These are phyloP conservation scores for Pollicipes pollicipes DNA, from an alignment of 1,140 invertebrate genomes.

Conservation along the genomic window DNA sequence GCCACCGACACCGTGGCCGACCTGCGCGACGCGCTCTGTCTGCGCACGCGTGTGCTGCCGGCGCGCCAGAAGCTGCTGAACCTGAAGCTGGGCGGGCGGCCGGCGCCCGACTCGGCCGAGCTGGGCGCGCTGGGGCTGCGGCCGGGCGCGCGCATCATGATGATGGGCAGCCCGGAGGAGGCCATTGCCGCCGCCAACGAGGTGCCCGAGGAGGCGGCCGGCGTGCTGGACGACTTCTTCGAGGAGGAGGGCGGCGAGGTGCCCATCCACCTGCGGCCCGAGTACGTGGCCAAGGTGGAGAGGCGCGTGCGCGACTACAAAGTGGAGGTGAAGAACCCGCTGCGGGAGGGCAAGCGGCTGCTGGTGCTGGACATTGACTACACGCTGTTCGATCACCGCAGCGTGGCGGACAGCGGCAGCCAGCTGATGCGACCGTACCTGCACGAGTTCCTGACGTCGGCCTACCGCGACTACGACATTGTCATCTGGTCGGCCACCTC, in stretches of 20 bases:
- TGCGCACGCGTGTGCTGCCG: conserved; percentile 64
- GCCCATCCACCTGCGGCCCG: conserved; percentile 18
- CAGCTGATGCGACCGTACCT: conserved; percentile 90
- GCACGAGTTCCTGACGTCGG: conserved; percentile 82
- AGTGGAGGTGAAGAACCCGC: conserved; percentile 60
- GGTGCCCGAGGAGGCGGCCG: conserved; percentile 56
- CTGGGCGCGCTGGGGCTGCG: conserved; percentile 55
- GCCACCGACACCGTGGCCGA: conserved; percentile 52
- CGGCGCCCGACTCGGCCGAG: conserved; percentile 51
- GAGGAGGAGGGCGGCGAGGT: conserved; percentile 19
- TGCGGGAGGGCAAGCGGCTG: conserved; percentile 66
- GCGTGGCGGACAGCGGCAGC: conserved; percentile 62
- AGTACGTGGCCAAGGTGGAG: conserved; percentile 28
- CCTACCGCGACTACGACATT: conserved; percentile 53
- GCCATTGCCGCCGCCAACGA: conserved; percentile 63
- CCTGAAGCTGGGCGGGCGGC: conserved; percentile 67
- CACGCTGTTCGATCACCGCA: conserved; percentile 87
- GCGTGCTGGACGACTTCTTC: conserved; percentile 62
- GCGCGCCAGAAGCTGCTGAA: conserved; percentile 85
- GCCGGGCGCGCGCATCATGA: conserved; percentile 78
- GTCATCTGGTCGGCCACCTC: conserved; percentile 70
- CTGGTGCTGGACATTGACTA: conserved; percentile 94
- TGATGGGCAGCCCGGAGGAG: conserved; percentile 88
- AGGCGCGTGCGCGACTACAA: conserved; percentile 69
- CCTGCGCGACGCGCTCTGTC: conserved; percentile 59